phyloP scores from a whole-genome alignment of 2,113 vertebrate species.

The Motacilla alba region DNA sequence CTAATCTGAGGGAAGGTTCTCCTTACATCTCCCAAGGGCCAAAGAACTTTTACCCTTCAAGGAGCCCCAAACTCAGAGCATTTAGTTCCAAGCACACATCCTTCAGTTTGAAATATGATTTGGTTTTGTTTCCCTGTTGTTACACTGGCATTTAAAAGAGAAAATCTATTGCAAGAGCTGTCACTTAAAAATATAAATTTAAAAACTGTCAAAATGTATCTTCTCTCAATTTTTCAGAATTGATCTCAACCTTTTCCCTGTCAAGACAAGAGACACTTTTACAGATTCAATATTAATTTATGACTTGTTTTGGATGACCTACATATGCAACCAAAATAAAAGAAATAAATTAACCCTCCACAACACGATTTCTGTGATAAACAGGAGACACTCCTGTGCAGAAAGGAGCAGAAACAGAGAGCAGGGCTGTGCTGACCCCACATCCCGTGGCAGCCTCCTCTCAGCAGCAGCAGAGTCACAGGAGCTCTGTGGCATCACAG shows the following conservation, averaged over 20 bases:
- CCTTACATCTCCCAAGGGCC: neutral
- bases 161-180: neutral
- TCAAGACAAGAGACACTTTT: neutral
- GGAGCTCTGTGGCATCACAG: neutral
- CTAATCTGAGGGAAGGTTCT: neutral
- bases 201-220: neutral
- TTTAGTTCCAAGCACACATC: neutral
- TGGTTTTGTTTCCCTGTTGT: neutral
- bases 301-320: neutral
- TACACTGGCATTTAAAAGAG: neutral
- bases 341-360: neutral
- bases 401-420: neutral
- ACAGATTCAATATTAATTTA: neutral
- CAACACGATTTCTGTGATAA: neutral
- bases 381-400: neutral
- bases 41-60: neutral
- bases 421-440: neutral
- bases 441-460: accelerated
- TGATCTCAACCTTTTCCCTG: neutral
- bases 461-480: neutral
- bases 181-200: neutral
- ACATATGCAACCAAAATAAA: neutral
- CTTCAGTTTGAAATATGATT: neutral
- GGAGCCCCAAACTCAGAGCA: neutral
- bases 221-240: neutral